Base-by-base conservation (phyloP, 2,888 invertebrate genomes). In the Caenorhabditis afra region DNA sequence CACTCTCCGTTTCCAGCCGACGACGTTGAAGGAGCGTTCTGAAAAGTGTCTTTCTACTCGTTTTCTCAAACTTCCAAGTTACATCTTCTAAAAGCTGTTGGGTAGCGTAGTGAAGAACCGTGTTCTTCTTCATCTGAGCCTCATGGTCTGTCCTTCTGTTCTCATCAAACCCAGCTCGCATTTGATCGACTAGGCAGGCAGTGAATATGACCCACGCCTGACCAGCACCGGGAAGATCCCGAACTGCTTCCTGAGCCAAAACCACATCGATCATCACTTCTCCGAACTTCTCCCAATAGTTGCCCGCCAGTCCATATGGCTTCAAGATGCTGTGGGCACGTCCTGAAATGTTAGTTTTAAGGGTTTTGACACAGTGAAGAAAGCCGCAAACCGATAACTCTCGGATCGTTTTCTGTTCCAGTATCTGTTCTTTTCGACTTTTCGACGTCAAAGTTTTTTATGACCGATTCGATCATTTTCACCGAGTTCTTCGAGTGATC, bases 161-260 rank as follows among this genome's bases (percentile, higher is more conserved):
- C 65, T 86, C 86, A 55, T 88, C 88, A 59, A 87, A 88, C 11
- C 88, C 88, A n/a, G 86, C 87, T 20, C 88, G 80, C 68, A 88
- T 76, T 77, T 89, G 89, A 81, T 89, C 89, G 12, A 89, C 87
- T 3, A 89, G 50, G 73, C 89, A 89, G 1, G 89, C 89, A 0
- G 88, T 89, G 66, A 89, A 80, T 18, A 89, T 86, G 5, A 89
- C 89, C 89, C 89, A 89, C 2, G 89, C 89, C 47, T 89, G 89
- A 8, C 88, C 88, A 23, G 89, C 89, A 18, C 89, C 89, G 1
- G 89, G 89, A 29, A 89, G 79, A 59, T 89, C 89, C 45, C 89
- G 49, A 5, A 89, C 89, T 1, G 89, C 89, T 67, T 89, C 89
- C 65, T 86, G 86, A 10, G 82, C 81, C 18, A 89, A 71, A 3